Evolutionary conservation across 1,140 invertebrate species (phyloP).

Genomic region (Protaetia brevitarsis): DNA sequence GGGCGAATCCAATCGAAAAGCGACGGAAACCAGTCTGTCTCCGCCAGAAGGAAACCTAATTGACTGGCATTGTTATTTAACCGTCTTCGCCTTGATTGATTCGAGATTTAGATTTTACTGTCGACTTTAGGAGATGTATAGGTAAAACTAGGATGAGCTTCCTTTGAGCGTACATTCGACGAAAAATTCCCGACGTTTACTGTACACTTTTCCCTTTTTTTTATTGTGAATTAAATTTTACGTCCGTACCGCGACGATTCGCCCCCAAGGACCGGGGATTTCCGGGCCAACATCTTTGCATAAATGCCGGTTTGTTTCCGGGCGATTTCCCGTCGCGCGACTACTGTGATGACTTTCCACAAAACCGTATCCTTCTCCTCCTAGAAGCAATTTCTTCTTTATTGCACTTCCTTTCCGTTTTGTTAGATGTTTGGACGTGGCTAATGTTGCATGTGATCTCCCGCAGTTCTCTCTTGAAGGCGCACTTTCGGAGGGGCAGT

Average conservation of each 20-base stretch:
- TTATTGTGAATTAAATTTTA: conserved; percentile 19
- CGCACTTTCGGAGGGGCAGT: neutral
- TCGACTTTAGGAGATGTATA: neutral
- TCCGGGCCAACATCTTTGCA: neutral
- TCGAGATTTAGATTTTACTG: conserved; percentile 15
- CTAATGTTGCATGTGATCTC: conserved; percentile 16
- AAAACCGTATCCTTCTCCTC: conserved; percentile 6
- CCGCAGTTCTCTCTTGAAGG: no score
- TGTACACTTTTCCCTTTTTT: neutral
- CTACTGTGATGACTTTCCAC: neutral
- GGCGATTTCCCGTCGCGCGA: neutral
- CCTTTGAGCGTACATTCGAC: neutral
- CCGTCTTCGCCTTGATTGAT: conserved; percentile 9
- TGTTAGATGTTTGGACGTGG: conserved; percentile 3
- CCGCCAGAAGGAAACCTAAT: neutral
- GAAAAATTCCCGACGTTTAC: neutral
- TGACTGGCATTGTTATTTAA: neutral
- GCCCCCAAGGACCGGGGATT: neutral
- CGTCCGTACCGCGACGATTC: neutral
- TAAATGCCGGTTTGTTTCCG: conserved; percentile 6
- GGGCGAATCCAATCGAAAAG: neutral
- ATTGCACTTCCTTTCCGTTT: conserved; percentile 12
- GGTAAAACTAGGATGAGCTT: neutral
- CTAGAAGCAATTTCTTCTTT: conserved; percentile 17
- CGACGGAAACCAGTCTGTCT: neutral